Evolutionary conservation across 2,888 invertebrate species (phyloP), one percentile per base, ranked within the genome.

Genomic region (Ceraclea dissimilis): DNA sequence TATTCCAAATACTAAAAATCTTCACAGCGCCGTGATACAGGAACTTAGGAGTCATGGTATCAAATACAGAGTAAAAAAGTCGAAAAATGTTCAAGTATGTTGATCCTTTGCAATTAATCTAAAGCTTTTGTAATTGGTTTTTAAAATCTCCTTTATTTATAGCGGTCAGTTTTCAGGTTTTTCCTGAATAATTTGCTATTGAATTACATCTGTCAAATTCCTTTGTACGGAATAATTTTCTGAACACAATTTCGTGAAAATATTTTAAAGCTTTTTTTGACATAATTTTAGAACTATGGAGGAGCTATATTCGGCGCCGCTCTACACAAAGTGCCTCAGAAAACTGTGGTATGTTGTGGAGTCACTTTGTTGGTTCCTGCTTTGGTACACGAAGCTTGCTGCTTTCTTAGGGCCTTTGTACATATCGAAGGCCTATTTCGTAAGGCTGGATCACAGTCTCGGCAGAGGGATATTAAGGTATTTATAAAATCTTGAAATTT

Each of bases 401-500:
- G 82, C 52, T 83, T 82, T 65, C 80, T 91, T 51, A 74, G 84
- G 61, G 75, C 81, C 47, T 81, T 86, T 70, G 79, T 86, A 22
- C 79, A 82, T 54, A 83, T 85, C 18, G 93, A 93, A 69, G 94
- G 94, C 1, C 72, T 94, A 49, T 94, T 94, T 70, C 80, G 94
- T 6, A 93, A 92, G 75, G 90, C 91, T 49, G 94, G 93, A 13
- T 90, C 92, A 1, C 83, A 88, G 64, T 78, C 82, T 34, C 79
- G 93, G 60, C 91, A 92, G 70, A 87, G 85, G 67, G 90, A 91
- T 70, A 82, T 93, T 19, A 86, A 86, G 74, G 87, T 88, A 47
- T 5, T 6, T 44, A 11, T 44, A 33, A 33, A n/a, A n/a, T n/a
- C n/a, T n/a, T 26, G 26, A 26, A 26, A 6, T 6, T 10, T 26